Evolutionary conservation across 2,888 invertebrate genomes (phyloP).

Genomic region (Therioaphis trifolii): DNA sequence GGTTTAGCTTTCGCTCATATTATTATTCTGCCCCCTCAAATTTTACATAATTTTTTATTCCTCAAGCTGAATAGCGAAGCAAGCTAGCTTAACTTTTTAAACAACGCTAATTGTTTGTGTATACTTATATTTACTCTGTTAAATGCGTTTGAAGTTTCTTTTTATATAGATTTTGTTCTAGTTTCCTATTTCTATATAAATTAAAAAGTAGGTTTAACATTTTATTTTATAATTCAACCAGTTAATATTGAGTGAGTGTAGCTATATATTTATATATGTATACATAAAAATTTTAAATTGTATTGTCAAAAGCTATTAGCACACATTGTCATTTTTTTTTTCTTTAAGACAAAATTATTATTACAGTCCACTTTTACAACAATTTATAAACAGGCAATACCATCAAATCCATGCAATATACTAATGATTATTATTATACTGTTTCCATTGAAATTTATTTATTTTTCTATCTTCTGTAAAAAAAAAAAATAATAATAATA

Average conservation of each 20-base stretch:
- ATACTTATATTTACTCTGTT: conserved; percentile 61
- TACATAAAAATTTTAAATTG: background rate
- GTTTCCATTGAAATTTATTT: conserved; percentile 6
- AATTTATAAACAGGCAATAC: conserved; percentile 40
- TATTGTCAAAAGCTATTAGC: conserved; percentile 36
- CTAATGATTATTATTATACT: conserved; percentile 36
- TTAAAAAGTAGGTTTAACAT: conserved; percentile 51
- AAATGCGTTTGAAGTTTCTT: conserved; percentile 42
- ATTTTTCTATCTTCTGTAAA: too few relatives aligned
- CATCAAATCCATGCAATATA: conserved; percentile 40
- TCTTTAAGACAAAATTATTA: background rate
- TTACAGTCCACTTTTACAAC: conserved; percentile 40
- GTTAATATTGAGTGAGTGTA: conserved; percentile 56
- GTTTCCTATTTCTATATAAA: conserved; percentile 58
- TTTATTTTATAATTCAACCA: conserved; percentile 54
- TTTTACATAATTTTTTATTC: conserved; percentile 41
- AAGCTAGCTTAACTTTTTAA: conserved; percentile 51
- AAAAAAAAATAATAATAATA: background rate
- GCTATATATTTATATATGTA: conserved; percentile 41
- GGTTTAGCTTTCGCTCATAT: conserved; percentile 43
- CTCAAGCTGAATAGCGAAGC: conserved; percentile 33
- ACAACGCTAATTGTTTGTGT: conserved; percentile 56
- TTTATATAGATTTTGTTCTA: conserved; percentile 59
- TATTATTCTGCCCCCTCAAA: conserved; percentile 36
- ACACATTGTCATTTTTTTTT: conserved; percentile 47